Base-by-base conservation (phyloP, 1,140 invertebrate genomes). In the Arion vulgaris region DNA sequence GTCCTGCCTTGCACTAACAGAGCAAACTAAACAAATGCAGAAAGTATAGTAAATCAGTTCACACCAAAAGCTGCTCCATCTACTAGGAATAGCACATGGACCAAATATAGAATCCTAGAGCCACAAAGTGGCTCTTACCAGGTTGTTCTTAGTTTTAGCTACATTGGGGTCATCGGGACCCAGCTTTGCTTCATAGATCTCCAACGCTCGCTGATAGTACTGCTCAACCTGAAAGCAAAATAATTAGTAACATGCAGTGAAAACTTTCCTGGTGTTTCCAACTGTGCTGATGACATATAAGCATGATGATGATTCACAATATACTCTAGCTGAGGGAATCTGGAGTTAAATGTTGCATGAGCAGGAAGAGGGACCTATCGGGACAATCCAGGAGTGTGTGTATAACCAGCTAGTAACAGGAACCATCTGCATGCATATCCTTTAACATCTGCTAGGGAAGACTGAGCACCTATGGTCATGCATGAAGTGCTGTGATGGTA, bases 151-250 rank as follows among this genome's bases (percentile, higher is more conserved):
- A 17, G 98, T 99, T 93, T 99, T 99, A 78, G 98, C 98, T 0
- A 99, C 98, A 93, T 99, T 99, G 26, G 98, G 97, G 94, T 99
- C 98, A 92, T 99, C 98, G 0, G 97, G 97, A 0, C 98, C 98
- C 23, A 99, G 94, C 91, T 98, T 98, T 81, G 95, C 95, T 93
- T 99, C 98, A 92, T 99, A 99, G 86, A 99, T 99, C 93, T 99
- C 97, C 76, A 99, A 93, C 26, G 99, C 98, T 41, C 99, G 94
- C 91, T 98, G 96, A 92, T 99, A 99, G 93, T 99, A 99, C 88
- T 97, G 89, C 85, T 94, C 94, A 23, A 94, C 95, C 93, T 99
- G 97, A 83, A 84, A 57, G 11, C 80, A 80, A 80, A 34, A 7
- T 66, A 34, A 13, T 66, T 32, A 66, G 62, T 66, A n/a, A 66